A percentile compares a stretch with the other conserved stretches of the same genome.
Conservation (phyloP, 2,888 invertebrate species). For the Cremastobaeus sp. region DNA sequence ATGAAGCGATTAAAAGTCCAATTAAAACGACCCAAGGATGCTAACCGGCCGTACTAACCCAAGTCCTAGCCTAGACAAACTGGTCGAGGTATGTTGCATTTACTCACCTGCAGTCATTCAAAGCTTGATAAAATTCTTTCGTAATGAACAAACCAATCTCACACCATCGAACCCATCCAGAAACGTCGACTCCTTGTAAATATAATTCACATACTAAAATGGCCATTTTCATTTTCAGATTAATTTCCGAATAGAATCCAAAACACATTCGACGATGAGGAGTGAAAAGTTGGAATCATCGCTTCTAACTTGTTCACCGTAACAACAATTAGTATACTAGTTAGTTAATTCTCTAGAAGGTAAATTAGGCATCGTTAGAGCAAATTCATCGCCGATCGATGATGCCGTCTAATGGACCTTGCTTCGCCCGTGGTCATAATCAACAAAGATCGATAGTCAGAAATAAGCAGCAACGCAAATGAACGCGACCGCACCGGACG, state of each 20-base stretch:
- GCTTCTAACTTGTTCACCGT: constrained; percentile 75
- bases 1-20: constrained; percentile 99
- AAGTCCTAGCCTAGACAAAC: constrained; percentile 82
- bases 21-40: constrained; percentile 99
- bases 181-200: no score
- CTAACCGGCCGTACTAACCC: constrained; percentile 98
- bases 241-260: constrained; percentile 63
- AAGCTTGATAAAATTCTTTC: no score
- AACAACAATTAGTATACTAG: constrained; percentile 81
- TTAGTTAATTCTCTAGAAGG: constrained; percentile 83
- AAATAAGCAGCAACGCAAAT: constrained; percentile 11
- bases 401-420: constrained; percentile 61
- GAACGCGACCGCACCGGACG: constrained; percentile 20
- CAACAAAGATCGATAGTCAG: constrained; percentile 24
- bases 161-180: no score
- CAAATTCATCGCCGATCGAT: constrained; percentile 68
- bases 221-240: constrained; percentile 54
- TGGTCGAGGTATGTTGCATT: constrained; percentile 75
- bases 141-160: no score
- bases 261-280: constrained; percentile 74
- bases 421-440: constrained; percentile 53
- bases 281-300: constrained; percentile 75
- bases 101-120: constrained; percentile 70
- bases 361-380: constrained; percentile 77
- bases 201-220: no score